phyloP scores from a whole-genome alignment of 2,113 vertebrate species.

The Lates calcarifer region DNA sequence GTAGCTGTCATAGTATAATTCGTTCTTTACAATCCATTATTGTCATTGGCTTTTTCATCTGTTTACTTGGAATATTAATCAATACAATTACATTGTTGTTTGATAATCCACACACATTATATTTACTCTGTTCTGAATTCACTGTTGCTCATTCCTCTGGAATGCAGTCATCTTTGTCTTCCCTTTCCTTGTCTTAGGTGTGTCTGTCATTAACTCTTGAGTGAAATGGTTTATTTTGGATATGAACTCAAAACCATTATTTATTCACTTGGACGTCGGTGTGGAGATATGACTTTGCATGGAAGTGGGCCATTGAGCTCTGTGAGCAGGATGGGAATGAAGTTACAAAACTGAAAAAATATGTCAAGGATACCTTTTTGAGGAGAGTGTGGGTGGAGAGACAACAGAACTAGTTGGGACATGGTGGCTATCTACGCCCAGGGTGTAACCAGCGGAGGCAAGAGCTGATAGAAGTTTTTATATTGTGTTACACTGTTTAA shows the following conservation, averaged over 20 bases:
- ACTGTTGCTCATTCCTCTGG: constrained; percentile 39
- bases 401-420: constrained; percentile 79
- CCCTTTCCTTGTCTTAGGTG: constrained; percentile 44
- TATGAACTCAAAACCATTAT: constrained; percentile 31
- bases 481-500: constrained; percentile 69
- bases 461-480: constrained; percentile 60
- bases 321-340: constrained; percentile 20
- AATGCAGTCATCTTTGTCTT: constrained; percentile 42
- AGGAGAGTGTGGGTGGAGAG: constrained; percentile 65
- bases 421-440: constrained; percentile 69
- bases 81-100: constrained; percentile 32
- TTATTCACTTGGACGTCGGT: constrained; percentile 20
- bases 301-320: constrained; percentile 12
- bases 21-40: constrained; percentile 1
- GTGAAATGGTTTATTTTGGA: constrained; percentile 58
- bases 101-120: not conserved
- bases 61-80: not conserved
- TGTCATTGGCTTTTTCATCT: not conserved
- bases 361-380: constrained; percentile 51
- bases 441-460: constrained; percentile 72
- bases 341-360: constrained; percentile 44
- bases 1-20: not conserved
- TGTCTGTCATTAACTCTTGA: constrained; percentile 49
- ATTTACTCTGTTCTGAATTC: constrained; percentile 44
- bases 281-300: constrained; percentile 4